Evolutionary conservation across 2,888 invertebrate genomes (phyloP).

Genomic region (Busseola fusca): DNA sequence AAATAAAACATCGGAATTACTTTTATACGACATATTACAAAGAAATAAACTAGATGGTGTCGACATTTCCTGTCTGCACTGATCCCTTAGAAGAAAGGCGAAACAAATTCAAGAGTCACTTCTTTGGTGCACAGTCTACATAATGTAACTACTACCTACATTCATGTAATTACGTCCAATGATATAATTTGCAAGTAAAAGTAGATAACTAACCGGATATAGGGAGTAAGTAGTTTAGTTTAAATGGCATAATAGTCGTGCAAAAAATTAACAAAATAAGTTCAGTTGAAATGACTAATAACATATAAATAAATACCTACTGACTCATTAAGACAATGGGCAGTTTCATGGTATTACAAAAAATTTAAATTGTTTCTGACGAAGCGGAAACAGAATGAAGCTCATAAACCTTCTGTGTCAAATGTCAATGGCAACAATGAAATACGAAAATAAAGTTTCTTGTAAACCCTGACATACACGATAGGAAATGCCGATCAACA

Average conservation of each 20-base stretch:
- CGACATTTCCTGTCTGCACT: neutral
- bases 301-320: neutral
- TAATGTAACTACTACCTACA: neutral
- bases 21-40: neutral
- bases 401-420: constrained; percentile 51
- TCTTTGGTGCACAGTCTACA: neutral
- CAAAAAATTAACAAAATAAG: constrained; percentile 5
- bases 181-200: neutral
- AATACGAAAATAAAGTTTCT: constrained; percentile 43
- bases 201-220: neutral
- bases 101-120: neutral
- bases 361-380: constrained; percentile 27
- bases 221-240: neutral
- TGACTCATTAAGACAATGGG: constrained; percentile 2
- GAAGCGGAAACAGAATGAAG: constrained; percentile 48
- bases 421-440: constrained; percentile 64
- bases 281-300: neutral
- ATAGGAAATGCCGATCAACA: constrained; percentile 44
- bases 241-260: neutral
- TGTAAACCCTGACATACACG: constrained; percentile 59
- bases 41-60: neutral
- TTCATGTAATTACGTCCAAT: neutral
- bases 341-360: constrained; percentile 7
- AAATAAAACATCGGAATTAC: neutral
- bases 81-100: neutral